phyloP scores from a whole-genome alignment of 2,888 invertebrate species.

The Carabus problematicus region DNA sequence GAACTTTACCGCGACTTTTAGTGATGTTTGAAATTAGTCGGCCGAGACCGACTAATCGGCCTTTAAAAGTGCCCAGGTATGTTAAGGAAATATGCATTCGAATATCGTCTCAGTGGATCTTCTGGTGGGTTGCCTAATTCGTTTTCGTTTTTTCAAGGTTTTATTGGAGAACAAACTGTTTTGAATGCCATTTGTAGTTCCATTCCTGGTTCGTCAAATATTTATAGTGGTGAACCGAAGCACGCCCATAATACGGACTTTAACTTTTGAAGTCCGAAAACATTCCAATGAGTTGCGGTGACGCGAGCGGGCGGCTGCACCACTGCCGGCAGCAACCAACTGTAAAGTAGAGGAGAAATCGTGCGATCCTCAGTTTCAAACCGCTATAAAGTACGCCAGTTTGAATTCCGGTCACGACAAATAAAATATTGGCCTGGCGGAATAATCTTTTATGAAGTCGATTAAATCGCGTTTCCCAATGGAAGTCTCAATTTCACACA shows the following conservation, averaged over 20 bases:
- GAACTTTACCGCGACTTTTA: too few species aligned
- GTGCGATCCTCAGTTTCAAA: conserved; percentile 24
- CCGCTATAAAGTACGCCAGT: conserved; percentile 28
- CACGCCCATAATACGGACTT: conserved; percentile 6
- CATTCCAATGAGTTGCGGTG: not conserved
- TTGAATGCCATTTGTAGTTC: conserved; percentile 38
- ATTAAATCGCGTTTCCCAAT: conserved; percentile 34
- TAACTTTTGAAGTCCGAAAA: conserved; percentile 12
- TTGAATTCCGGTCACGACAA: conserved; percentile 37
- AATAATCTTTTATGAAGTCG: conserved; percentile 40
- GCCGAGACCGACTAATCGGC: too few species aligned
- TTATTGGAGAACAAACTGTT: not conserved
- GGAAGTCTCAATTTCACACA: conserved; percentile 36
- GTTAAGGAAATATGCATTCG: not conserved
- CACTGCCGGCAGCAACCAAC: too few species aligned
- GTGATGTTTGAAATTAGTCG: too few species aligned
- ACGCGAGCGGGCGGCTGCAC: not conserved
- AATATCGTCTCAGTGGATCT: too few species aligned
- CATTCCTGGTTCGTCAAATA: conserved; percentile 37
- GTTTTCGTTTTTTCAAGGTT: too few species aligned
- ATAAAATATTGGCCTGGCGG: conserved; percentile 32
- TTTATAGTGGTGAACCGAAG: conserved; percentile 35
- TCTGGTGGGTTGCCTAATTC: too few species aligned
- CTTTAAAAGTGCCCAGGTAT: not conserved
- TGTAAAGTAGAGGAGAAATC: not conserved